phyloP scores from a whole-genome alignment of 2,888 invertebrate genomes.

The Drosophila melanocephala region DNA sequence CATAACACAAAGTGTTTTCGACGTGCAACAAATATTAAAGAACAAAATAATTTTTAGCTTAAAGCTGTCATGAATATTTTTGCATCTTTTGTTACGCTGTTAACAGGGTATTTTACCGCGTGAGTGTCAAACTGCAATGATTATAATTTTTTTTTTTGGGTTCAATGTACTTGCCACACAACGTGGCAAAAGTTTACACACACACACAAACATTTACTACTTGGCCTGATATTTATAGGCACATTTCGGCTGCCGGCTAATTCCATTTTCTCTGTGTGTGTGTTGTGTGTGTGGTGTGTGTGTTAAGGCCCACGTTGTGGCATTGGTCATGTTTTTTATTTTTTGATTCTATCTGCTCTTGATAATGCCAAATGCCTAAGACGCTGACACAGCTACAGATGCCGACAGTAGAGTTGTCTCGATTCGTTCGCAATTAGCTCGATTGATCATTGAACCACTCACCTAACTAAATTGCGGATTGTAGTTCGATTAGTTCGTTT shows the following conservation, averaged over 20 bases:
- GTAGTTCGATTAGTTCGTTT: background rate
- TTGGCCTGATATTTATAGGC: conserved; percentile 60
- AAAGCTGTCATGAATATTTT: background rate
- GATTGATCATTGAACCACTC: background rate
- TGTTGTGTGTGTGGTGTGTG: conserved; percentile 6
- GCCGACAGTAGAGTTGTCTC: conserved; percentile 5
- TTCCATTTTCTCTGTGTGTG: conserved; percentile 50
- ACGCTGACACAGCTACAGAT: conserved; percentile 38
- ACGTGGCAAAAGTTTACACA: conserved; percentile 59
- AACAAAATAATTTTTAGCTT: background rate
- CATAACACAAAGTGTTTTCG: too few relatives aligned
- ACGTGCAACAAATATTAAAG: background rate
- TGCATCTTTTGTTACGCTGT: background rate
- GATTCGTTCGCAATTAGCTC: background rate
- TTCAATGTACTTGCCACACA: conserved; percentile 72
- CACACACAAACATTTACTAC: conserved; percentile 32
- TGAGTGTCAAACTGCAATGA: background rate
- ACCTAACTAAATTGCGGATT: background rate
- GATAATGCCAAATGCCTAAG: conserved; percentile 71
- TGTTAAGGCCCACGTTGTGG: conserved; percentile 59
- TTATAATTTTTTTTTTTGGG: conserved; percentile 35
- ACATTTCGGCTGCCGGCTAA: conserved; percentile 62
- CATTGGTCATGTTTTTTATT: conserved; percentile 54
- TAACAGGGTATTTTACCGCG: conserved; percentile 1
- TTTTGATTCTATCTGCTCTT: conserved; percentile 38